phyloP scores from a whole-genome alignment of 2,113 vertebrate species.

The Callionymus lyra region DNA sequence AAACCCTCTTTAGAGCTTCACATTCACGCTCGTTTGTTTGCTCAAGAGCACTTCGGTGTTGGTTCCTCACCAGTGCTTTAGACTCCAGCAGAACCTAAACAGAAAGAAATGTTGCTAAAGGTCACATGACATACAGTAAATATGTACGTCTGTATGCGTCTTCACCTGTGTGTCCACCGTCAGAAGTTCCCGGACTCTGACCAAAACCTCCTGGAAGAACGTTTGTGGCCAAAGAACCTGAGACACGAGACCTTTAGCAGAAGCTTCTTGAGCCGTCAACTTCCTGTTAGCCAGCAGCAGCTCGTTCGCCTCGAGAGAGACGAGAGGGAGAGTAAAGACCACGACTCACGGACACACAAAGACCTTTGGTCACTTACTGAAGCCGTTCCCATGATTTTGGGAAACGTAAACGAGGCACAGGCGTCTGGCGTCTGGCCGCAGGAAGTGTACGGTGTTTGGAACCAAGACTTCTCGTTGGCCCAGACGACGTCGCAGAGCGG shows the following conservation, averaged over 20 bases:
- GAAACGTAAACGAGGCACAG: conserved; percentile 90
- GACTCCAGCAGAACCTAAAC: conserved; percentile 89
- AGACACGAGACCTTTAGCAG: conserved; percentile 90
- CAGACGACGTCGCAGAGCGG: conserved; percentile 95
- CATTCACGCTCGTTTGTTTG: conserved; percentile 93
- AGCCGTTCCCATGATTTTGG: conserved; percentile 89
- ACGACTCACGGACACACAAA: too few species aligned
- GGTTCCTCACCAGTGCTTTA: conserved; percentile 86
- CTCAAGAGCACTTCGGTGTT: conserved; percentile 80
- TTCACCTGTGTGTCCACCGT: conserved; percentile 81
- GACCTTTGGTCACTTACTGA: conserved; percentile 73
- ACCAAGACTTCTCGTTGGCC: conserved; percentile 98
- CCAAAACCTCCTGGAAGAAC: conserved; percentile 95
- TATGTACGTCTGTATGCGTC: not conserved
- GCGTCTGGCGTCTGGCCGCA: conserved; percentile 95
- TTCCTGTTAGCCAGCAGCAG: conserved; percentile 93
- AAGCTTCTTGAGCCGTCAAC: conserved; percentile 92
- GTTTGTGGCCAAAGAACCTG: conserved; percentile 97
- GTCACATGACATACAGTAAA: not conserved
- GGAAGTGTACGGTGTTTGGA: conserved; percentile 91
- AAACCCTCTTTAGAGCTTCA: conserved; percentile 88
- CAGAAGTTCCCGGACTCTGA: conserved; percentile 90
- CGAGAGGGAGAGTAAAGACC: not conserved
- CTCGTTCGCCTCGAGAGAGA: conserved; percentile 80
- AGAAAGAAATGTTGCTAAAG: not conserved